Conservation (phyloP, 1,140 invertebrate species). For the Caenorhabditis briggsae region DNA sequence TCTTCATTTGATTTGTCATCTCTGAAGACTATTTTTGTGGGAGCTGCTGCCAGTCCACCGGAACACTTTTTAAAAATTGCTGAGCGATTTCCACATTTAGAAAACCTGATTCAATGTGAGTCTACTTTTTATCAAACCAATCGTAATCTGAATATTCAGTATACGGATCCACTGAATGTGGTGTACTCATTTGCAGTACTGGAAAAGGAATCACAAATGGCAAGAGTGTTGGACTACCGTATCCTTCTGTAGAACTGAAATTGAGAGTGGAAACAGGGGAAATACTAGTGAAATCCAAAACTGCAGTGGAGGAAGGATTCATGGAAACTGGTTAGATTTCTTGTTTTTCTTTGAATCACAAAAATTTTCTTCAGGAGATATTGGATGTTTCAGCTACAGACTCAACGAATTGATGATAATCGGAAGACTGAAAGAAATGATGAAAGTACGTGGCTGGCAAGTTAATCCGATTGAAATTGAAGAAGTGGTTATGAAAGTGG, state of each 20-base stretch:
- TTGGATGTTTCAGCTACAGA: conserved; percentile 1
- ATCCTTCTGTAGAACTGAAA: neutral
- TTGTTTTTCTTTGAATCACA: neutral
- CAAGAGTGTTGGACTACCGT: conserved; percentile 32
- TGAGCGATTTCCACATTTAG: neutral
- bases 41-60: conserved; percentile 42
- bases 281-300: conserved; percentile 9
- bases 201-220: neutral
- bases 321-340: conserved; percentile 13
- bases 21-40: conserved; percentile 57
- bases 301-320: neutral
- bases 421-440: conserved; percentile 54
- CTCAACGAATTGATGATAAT: conserved; percentile 16
- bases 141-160: conserved; percentile 1
- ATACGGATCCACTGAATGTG: conserved; percentile 55
- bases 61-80: neutral
- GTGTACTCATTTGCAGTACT: conserved; percentile 25
- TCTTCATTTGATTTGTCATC: conserved; percentile 10
- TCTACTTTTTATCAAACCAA: neutral
- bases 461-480: conserved; percentile 58
- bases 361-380: neutral
- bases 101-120: conserved; percentile 55
- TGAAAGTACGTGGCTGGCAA: conserved; percentile 59
- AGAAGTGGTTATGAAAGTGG: conserved; percentile 37
- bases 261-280: neutral